Evolutionary conservation across 2,113 vertebrate genomes (phyloP).

Genomic region (Menura novaehollandiae): DNA sequence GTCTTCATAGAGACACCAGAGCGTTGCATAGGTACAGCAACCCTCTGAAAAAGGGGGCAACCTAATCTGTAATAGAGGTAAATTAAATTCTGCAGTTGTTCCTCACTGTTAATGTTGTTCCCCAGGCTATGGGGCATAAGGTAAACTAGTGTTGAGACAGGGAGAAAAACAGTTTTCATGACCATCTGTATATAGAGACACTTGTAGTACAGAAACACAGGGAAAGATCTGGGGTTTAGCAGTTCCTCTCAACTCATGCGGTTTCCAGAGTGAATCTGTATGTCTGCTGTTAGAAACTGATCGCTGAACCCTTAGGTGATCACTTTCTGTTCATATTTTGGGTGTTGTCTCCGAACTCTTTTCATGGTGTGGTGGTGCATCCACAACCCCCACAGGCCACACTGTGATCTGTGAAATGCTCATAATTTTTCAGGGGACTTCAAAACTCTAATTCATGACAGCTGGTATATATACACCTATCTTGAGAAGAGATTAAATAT

Average conservation of each 20-base stretch:
- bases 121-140: not conserved
- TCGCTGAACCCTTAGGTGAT: not conserved
- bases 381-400: not conserved
- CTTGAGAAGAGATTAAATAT: not conserved
- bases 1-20: fast-evolving
- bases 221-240: not conserved
- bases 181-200: not conserved
- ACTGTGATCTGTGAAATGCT: not conserved
- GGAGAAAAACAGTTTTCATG: not conserved
- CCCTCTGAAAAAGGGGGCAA: not conserved
- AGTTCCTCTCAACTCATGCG: not conserved
- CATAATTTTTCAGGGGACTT: not conserved
- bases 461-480: fast-evolving
- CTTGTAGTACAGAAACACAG: too few relatives aligned
- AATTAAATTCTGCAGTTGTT: not conserved
- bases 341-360: not conserved
- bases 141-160: not conserved
- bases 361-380: not conserved
- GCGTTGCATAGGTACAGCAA: not conserved
- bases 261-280: not conserved
- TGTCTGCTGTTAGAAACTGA: not conserved
- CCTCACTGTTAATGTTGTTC: not conserved
- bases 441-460: not conserved
- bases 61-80: fast-evolving
- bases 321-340: not conserved